These are phyloP conservation scores for Rhodinocichla rosea DNA, from an alignment of 2,113 vertebrate species.

Conservation along the genomic window DNA sequence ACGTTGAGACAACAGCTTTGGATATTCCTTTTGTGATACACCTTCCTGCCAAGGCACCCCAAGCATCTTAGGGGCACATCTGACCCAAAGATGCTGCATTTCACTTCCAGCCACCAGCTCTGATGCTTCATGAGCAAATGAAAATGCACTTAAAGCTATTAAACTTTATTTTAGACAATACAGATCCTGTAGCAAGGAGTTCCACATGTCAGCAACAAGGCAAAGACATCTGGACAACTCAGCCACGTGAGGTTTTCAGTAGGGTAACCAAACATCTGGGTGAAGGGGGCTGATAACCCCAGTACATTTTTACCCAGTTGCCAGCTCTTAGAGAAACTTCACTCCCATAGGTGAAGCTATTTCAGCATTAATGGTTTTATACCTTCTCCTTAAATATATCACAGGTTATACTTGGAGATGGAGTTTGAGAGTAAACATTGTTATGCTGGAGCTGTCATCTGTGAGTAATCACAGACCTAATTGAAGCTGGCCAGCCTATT, in stretches of 20 bases:
- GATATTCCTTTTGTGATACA: background rate
- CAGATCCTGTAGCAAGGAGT: background rate
- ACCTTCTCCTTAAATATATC: constrained; percentile 39
- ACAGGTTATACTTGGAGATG: constrained; percentile 11
- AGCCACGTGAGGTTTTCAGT: background rate
- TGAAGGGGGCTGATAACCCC: background rate
- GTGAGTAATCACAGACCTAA: constrained; percentile 60
- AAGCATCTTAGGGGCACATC: background rate
- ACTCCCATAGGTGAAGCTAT: background rate
- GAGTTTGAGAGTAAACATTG: constrained; percentile 45
- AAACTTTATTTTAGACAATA: background rate
- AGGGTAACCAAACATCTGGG: background rate
- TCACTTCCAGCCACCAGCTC: background rate
- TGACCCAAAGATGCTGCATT: background rate
- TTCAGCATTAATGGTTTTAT: constrained; percentile 9
- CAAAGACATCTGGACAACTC: background rate
- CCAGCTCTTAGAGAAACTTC: background rate
- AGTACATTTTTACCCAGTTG: background rate
- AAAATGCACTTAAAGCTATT: background rate
- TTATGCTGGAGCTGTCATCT: constrained; percentile 54
- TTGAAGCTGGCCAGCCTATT: constrained; percentile 61
- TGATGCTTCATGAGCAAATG: background rate
- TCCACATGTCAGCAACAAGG: background rate
- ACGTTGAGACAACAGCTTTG: fast-evolving
- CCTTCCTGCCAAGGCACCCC: background rate